Evolutionary conservation across 1,140 invertebrate species (phyloP), one percentile per base, ranked within the genome.

Genomic region (Sitobion miscanthi): DNA sequence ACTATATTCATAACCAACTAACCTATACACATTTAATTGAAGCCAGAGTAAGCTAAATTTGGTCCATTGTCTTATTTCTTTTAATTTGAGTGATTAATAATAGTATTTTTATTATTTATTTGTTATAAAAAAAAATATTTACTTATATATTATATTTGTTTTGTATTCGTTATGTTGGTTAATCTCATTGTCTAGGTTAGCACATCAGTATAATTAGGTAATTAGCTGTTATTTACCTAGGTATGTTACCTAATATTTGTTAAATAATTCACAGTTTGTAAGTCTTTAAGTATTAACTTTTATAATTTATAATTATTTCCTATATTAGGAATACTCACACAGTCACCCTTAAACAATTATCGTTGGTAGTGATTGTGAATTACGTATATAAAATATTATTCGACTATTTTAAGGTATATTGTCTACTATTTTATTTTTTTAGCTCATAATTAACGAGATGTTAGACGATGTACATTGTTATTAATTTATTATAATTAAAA

Each of bases 101-200:
- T 90, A 90, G 54, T 90, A 57, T 69, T 45, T 62, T 69, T 69
- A 69, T 90, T 45, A 90, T 90, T 90, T 62, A 45, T 90, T 90
- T 69, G 89, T 90, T 90, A 62, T 30, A 62, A 20, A 57, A 54
- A 54, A 49, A 38, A 47, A 38, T 38, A 89, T 90, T 69, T 45
- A 69, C 30, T 35, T 52, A 88, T 88, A 52, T 47, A 87, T 49
- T 62, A 62, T 20, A 69, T 90, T 90, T 90, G 89, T 90, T 90
- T 90, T 90, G 57, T 90, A 90, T 90, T 90, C 57, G 38, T 69
- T 90, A 90, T 90, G 54, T 90, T 90, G 89, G 89, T 90, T 69
- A 90, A 69, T 90, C 89, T 90, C 89, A 90, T 90, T 90, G 89
- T 90, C 20, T 90, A 90, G 89, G 89, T 90, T 90, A 90, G 89